Percentiles rank a stretch among this genome's conserved stretches.
Evolutionary conservation across 2,797 vertebrate species (phyloP).

Genomic region (Limnodromus scolopaceus): DNA sequence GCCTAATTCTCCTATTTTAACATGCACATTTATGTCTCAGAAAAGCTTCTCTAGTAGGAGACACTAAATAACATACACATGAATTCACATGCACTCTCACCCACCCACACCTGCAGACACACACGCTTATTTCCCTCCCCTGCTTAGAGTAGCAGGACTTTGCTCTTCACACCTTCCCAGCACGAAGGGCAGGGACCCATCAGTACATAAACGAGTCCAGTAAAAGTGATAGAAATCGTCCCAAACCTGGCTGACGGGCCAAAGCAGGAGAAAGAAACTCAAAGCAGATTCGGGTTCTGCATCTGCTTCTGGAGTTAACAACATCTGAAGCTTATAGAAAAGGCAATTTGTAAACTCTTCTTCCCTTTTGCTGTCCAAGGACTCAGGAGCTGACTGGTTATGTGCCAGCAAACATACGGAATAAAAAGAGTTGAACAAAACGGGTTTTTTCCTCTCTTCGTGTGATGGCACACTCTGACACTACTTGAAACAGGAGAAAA

Average conservation of each 20-base stretch:
- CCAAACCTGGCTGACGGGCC: not conserved
- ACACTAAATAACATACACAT: constrained; percentile 5
- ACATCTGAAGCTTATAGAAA: not conserved
- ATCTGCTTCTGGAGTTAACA: not conserved
- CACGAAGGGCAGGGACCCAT: not conserved
- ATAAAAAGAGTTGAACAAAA: not conserved
- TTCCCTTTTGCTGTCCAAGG: not conserved
- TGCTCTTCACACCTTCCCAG: not conserved
- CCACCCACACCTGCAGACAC: not conserved
- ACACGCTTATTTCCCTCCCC: not conserved
- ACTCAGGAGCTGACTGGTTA: not conserved
- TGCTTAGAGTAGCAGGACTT: not conserved
- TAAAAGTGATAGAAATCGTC: not conserved
- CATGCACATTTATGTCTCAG: constrained; percentile 54
- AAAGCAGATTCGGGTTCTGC: not conserved
- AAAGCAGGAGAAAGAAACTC: not conserved
- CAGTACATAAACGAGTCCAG: not conserved
- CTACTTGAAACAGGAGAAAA: not conserved
- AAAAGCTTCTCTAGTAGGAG: constrained; percentile 26
- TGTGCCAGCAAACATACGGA: not conserved
- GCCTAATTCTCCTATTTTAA: constrained; percentile 47
- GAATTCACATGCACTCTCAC: not conserved
- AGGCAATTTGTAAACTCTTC: not conserved
- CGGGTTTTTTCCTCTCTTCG: not conserved
- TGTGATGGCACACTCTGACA: not conserved